phyloP scores from a whole-genome alignment of 2,888 invertebrate genomes.

The Glaucopsyche alexis region DNA sequence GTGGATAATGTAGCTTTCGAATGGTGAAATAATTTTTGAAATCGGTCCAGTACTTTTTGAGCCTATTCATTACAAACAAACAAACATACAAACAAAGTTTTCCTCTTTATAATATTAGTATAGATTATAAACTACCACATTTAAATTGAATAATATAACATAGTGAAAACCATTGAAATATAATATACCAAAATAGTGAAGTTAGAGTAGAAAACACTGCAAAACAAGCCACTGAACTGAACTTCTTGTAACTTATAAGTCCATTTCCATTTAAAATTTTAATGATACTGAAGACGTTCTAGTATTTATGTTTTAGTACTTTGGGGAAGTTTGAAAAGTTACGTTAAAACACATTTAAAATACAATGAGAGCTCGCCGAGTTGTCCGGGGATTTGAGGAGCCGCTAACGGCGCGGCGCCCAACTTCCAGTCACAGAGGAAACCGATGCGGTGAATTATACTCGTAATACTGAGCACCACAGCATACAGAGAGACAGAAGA shows the following conservation, averaged over 20 bases:
- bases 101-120: too few species aligned
- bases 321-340: background rate
- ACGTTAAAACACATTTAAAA: constrained; percentile 19
- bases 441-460: constrained; percentile 9
- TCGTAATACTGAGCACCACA: background rate
- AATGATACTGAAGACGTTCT: background rate
- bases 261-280: constrained; percentile 18
- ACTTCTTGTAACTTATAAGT: constrained; percentile 4
- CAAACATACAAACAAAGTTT: too few species aligned
- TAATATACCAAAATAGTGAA: too few species aligned
- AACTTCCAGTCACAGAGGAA: background rate
- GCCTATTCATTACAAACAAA: too few species aligned
- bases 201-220: background rate
- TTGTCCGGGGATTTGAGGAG: background rate
- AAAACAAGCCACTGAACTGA: background rate
- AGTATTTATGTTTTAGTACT: constrained; percentile 8
- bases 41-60: too few species aligned
- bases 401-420: background rate
- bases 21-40: too few species aligned
- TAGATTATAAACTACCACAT: too few species aligned
- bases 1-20: too few species aligned
- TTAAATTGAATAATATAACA: too few species aligned
- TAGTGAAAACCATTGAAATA: too few species aligned
- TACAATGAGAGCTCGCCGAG: background rate
- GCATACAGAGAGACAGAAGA: background rate